These are phyloP conservation scores for Chirona hameri DNA, from an alignment of 2,888 invertebrate species.

Conservation along the genomic window DNA sequence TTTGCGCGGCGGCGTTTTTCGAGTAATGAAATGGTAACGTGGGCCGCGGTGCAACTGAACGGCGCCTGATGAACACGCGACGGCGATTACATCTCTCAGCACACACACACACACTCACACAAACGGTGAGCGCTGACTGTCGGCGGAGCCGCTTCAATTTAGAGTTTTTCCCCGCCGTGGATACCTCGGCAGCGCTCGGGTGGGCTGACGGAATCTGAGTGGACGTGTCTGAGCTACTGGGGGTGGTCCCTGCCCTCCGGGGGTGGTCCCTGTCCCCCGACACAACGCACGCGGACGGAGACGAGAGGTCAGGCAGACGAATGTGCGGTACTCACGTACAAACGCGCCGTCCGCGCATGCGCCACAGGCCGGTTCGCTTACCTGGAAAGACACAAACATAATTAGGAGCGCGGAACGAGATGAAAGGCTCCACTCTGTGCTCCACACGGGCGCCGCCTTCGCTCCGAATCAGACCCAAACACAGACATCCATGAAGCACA, in stretches of 20 bases:
- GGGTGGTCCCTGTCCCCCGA: no score
- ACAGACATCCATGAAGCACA: not conserved
- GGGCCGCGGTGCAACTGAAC: not conserved
- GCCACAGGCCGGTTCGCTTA: not conserved
- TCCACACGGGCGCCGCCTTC: not conserved
- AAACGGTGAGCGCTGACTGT: not conserved
- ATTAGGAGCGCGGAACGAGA: no score
- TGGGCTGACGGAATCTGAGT: not conserved
- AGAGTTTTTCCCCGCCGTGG: not conserved
- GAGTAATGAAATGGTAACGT: not conserved
- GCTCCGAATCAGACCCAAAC: not conserved
- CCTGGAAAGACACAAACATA: not conserved
- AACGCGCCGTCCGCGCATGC: not conserved
- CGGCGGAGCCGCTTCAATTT: not conserved
- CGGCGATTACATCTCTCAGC: not conserved
- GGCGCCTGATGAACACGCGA: not conserved
- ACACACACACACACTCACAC: not conserved
- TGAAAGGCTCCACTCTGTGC: no score
- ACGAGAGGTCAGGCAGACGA: no score
- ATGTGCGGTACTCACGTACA: no score
- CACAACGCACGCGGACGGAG: no score
- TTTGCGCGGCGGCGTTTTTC: conserved; percentile 22
- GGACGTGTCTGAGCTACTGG: not conserved
- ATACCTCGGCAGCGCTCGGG: not conserved
- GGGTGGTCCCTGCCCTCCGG: not conserved